phyloP scores from a whole-genome alignment of 2,888 invertebrate genomes.

The Drosophila recens region DNA sequence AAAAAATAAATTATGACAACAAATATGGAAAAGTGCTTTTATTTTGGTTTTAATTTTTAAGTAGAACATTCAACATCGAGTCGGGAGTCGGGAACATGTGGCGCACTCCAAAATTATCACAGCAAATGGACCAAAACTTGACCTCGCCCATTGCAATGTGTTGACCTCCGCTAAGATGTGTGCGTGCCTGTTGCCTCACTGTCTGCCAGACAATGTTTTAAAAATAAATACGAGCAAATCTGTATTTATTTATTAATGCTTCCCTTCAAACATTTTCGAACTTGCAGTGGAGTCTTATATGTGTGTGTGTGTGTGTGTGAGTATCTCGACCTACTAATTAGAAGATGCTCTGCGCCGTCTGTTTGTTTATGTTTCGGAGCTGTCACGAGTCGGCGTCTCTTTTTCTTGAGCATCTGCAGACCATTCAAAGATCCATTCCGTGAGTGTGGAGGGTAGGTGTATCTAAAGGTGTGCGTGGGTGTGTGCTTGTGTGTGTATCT shows the following conservation, averaged over 20 bases:
- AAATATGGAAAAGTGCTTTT: constrained; percentile 11
- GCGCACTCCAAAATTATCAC: constrained; percentile 44
- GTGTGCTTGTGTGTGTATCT: constrained; percentile 5
- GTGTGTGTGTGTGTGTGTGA: background rate
- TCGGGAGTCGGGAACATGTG: constrained; percentile 17
- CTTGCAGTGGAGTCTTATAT: background rate
- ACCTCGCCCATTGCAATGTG: constrained; percentile 72
- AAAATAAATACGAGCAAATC: constrained; percentile 78
- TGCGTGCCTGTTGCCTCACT: constrained; percentile 53
- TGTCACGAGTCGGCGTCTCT: constrained; percentile 62
- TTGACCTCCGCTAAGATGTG: constrained; percentile 64
- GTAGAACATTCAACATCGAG: background rate
- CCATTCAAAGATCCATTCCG: constrained; percentile 12
- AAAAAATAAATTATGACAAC: constrained; percentile 38
- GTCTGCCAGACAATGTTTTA: constrained; percentile 64
- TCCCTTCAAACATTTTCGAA: constrained; percentile 3
- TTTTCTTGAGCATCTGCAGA: constrained; percentile 55
- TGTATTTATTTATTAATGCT: constrained; percentile 71
- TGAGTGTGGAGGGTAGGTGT: constrained; percentile 10
- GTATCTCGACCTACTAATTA: constrained; percentile 63
- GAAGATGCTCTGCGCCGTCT: constrained; percentile 58
- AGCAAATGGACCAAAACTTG: constrained; percentile 72
- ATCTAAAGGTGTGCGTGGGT: constrained; percentile 7
- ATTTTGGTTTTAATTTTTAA: background rate
- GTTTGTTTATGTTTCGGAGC: constrained; percentile 71